Evolutionary conservation across 2,113 vertebrate genomes (phyloP), one percentile per base, ranked within the genome.

Genomic region (Pelecanus crispus): DNA sequence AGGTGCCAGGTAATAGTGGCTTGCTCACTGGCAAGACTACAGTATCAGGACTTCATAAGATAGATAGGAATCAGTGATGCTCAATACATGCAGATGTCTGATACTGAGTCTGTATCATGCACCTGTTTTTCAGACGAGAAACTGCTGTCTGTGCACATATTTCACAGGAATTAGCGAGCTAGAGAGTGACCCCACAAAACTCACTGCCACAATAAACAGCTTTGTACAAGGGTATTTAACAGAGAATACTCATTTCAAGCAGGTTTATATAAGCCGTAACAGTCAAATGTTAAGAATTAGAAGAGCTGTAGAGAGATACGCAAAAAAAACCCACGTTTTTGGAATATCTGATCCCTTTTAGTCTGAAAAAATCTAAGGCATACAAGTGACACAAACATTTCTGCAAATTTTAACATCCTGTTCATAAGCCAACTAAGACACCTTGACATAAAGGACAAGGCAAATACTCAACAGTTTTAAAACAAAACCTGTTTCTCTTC

Each of bases 81-180:
- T 88, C 32, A 72, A 52, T 20, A 84, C 15, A 78, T 26, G 28
- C 5, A 40, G 66, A 81, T 45, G 61, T 45, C 49, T 75, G 68
- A 79, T 72, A 80, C 44, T 10, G 6, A 80, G 70, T 50, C 42
- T 72, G n/a, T 29, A 61, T 44, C 70, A 56, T 7, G 49, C 70
- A 94, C 85, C 90, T 93, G 74, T 61, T 93, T 92, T 90, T 62
- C 81, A 70, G 31, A 77, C 65, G 31, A 80, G 31, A 90, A 96
- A 88, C 49, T 93, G 87, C 89, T 95, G 86, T 6, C 86, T 59
- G 21, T 44, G 91, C 70, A 92, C 74, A 62, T 91, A 94, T 49
- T 94, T 94, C 72, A 90, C 74, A 88, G 82, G 90, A 96, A 94
- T 85, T 82, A 82, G 28, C 1, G 14, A 85, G 53, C 79, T 66